These are phyloP conservation scores for Pteria penguin DNA, from an alignment of 2,888 invertebrate species.

Conservation along the genomic window DNA sequence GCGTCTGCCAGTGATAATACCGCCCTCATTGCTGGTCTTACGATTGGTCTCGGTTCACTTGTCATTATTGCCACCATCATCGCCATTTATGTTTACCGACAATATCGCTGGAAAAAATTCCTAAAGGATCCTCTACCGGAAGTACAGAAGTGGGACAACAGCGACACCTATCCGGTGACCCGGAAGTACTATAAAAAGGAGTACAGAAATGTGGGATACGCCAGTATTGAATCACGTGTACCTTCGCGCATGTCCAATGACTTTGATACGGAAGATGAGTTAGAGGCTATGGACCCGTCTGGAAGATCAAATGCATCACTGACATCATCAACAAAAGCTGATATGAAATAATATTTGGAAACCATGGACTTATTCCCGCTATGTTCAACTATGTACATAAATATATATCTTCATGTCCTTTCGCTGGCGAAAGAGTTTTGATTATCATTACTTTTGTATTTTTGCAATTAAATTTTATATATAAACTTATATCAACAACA, in stretches of 20 bases:
- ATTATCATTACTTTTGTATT: too few species aligned
- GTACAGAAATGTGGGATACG: slow-evolving; percentile 27
- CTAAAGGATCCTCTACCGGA: slow-evolving; percentile 51
- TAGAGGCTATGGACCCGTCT: not conserved
- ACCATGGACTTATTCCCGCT: too few species aligned
- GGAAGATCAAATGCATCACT: not conserved
- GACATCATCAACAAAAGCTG: slow-evolving; percentile 1
- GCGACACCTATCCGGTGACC: slow-evolving; percentile 56
- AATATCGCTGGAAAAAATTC: slow-evolving; percentile 55
- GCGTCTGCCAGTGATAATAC: slow-evolving; percentile 24
- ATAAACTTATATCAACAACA: too few species aligned
- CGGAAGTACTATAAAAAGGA: slow-evolving; percentile 56
- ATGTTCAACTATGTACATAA: too few species aligned
- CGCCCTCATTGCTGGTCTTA: slow-evolving; percentile 52
- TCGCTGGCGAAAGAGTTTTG: too few species aligned
- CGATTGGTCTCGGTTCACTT: slow-evolving; percentile 45
- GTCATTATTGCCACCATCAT: slow-evolving; percentile 34
- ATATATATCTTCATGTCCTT: too few species aligned
- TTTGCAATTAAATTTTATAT: too few species aligned
- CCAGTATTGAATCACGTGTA: not conserved
- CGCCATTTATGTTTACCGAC: slow-evolving; percentile 48
- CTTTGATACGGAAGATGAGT: slow-evolving; percentile 18
- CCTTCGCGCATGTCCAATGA: slow-evolving; percentile 30
- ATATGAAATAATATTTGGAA: too few species aligned
- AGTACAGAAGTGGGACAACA: slow-evolving; percentile 39